Percentiles rank a stretch among this genome's conserved stretches.
These are phyloP conservation scores for Corbicula japonica DNA, from an alignment of 2,888 invertebrate genomes.

Conservation along the genomic window DNA sequence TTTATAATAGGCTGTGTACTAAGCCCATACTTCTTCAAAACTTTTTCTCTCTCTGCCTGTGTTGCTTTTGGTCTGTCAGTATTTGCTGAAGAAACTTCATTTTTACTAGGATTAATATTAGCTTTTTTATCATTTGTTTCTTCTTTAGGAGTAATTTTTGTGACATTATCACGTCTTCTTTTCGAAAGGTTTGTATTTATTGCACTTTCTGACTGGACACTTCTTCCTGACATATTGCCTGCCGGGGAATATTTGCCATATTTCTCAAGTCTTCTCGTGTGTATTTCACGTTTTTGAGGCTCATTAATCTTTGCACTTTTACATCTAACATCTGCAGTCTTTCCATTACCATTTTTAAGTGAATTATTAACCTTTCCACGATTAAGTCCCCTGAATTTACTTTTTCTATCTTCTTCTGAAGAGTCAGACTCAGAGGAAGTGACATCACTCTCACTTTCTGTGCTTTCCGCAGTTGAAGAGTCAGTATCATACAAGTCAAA, in stretches of 20 bases:
- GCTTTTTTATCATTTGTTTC: not conserved
- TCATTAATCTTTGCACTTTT: conserved; percentile 57
- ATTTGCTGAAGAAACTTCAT: not conserved
- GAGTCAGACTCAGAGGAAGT: conserved; percentile 62
- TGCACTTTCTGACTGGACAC: conserved; percentile 62
- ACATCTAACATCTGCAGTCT: conserved; percentile 31
- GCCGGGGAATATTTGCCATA: conserved; percentile 27
- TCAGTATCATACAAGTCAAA: conserved; percentile 36
- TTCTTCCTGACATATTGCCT: conserved; percentile 58
- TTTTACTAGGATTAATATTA: conserved; percentile 1
- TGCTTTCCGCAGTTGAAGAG: conserved; percentile 52
- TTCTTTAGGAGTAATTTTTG: conserved; percentile 11
- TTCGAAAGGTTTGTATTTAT: conserved; percentile 40
- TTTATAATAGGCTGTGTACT: conserved; percentile 41
- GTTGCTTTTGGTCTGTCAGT: conserved; percentile 19
- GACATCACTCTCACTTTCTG: conserved; percentile 56
- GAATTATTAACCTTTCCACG: conserved; percentile 28
- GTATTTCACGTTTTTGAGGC: conserved; percentile 34
- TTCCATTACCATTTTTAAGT: conserved; percentile 41
- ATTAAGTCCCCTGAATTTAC: conserved; percentile 29
- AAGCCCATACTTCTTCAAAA: conserved; percentile 63
- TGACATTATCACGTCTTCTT: conserved; percentile 21
- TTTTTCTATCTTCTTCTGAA: conserved; percentile 58
- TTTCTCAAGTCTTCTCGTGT: conserved; percentile 12
- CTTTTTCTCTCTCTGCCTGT: conserved; percentile 52